Evolutionary conservation across 2,888 invertebrate genomes (phyloP).

Genomic region (Glaucopsyche alexis): DNA sequence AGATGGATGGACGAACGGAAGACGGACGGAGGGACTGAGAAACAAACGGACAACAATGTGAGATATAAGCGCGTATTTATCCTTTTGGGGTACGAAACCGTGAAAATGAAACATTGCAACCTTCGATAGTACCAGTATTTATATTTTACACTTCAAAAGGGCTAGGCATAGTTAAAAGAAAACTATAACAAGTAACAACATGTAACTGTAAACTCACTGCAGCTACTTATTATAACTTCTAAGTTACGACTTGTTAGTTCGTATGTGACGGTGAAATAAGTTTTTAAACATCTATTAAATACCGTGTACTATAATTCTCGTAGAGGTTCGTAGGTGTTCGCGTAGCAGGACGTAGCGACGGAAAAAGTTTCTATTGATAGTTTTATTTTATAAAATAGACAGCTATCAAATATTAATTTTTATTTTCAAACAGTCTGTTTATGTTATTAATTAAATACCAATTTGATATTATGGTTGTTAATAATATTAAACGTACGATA

Average conservation of each 20-base stretch:
- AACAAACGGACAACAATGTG: too few relatives aligned
- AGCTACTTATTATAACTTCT: background rate
- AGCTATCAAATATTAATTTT: too few relatives aligned
- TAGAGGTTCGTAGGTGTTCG: background rate
- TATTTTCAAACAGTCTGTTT: too few relatives aligned
- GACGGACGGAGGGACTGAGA: too few relatives aligned
- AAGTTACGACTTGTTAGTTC: conserved; percentile 6
- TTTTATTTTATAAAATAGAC: background rate
- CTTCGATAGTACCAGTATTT: background rate
- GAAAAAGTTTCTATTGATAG: background rate
- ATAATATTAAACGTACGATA: too few relatives aligned
- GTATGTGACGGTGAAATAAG: background rate
- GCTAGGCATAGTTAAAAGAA: background rate
- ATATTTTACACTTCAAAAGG: background rate
- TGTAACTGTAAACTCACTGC: background rate
- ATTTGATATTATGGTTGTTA: too few relatives aligned
- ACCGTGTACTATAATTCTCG: background rate
- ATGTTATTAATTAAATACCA: too few relatives aligned
- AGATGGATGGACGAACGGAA: too few relatives aligned
- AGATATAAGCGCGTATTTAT: too few relatives aligned
- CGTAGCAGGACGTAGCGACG: background rate
- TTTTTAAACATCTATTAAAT: conserved; percentile 1
- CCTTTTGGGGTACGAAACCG: too few relatives aligned
- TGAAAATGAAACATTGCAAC: background rate
- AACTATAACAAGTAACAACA: conserved; percentile 8